Conservation (phyloP, 2,888 invertebrate genomes). For the Eutolmus rufibarbis region DNA sequence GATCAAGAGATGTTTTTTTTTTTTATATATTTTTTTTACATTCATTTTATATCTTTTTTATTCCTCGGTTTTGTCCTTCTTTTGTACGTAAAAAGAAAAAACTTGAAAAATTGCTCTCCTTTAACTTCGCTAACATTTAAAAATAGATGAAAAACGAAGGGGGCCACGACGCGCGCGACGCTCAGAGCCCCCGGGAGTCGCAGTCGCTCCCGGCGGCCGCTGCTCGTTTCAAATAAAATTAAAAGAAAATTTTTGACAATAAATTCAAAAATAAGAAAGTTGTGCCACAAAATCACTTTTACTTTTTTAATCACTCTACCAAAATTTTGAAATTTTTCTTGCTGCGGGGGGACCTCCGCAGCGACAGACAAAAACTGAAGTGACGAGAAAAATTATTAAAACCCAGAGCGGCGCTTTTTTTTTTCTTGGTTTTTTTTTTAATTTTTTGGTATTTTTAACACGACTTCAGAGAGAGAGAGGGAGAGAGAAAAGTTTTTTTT, state of each 20-base stretch:
- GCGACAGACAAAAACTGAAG: not conserved
- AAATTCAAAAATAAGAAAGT: too few species aligned
- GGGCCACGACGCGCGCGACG: not conserved
- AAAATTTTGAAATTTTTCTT: too few species aligned
- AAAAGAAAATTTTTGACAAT: too few species aligned
- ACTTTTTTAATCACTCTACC: too few species aligned
- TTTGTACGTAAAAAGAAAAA: not conserved
- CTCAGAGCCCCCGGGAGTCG: not conserved
- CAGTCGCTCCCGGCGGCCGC: not conserved
- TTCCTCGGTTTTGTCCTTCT: not conserved
- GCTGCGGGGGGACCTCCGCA: too few species aligned
- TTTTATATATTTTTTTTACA: too few species aligned
- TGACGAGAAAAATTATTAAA: not conserved
- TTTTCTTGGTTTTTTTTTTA: not conserved
- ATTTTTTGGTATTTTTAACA: not conserved
- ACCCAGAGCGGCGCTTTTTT: too few species aligned
- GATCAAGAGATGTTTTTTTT: too few species aligned
- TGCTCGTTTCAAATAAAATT: too few species aligned
- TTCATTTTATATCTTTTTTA: not conserved
- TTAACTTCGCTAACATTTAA: slow-evolving; percentile 18
- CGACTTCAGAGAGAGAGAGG: not conserved
- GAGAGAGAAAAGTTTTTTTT: not conserved
- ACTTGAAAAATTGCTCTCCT: not conserved
- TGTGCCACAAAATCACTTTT: too few species aligned
- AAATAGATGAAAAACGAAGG: not conserved